Evolutionary conservation across 2,113 vertebrate genomes (phyloP), one percentile per base, ranked within the genome.

Genomic region (Istiophorus platypterus): DNA sequence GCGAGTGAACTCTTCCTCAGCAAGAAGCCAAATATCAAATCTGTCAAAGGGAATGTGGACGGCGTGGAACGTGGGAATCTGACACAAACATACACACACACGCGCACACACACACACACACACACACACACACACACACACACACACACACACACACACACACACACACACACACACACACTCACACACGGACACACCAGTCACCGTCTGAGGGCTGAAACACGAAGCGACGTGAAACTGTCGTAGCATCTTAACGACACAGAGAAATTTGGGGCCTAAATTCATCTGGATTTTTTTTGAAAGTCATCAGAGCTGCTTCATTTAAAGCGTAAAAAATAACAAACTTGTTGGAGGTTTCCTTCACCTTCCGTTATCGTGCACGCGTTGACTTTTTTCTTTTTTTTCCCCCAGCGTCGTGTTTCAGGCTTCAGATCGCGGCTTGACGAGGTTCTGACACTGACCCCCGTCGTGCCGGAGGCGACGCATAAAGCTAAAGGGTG

Each of bases 21-120:
- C n/a, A 39, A 54, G 20, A 37, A 12, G 8, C 51, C 11, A n/a
- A 34, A 2, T 39, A 12, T 6, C 14, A n/a, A n/a, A 24, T 72
- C 41, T n/a, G 39, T 61, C 7, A 12, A 63, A 73, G 68, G 68
- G 77, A 67, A 67, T 31, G 73, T 72, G 27, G 49, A 27, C n/a
- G 27, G 49, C 31, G 31, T 34, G 49, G 29, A 27, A 13, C 42
- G 52, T 24, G 10, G 10, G 31, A 6, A 15, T 15, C 56, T n/a
- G 18, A 51, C n/a, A 20, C 3, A 6, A 1, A 47, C 45, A 47
- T 14, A 47, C 73, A 72, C 52, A 66, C 31, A 49, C 17, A 49
- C 47, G 20, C 49, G 39, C 42, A 18, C 2, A 66, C 47, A 65
- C 8, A 22, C 27, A 42, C 6, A 39, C 42, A 45, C 3, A 51